Percentiles rank a stretch among this genome's conserved stretches.
These are phyloP conservation scores for Callithrix jacchus DNA, from an alignment of 2,113 vertebrate genomes.

Conservation along the genomic window DNA sequence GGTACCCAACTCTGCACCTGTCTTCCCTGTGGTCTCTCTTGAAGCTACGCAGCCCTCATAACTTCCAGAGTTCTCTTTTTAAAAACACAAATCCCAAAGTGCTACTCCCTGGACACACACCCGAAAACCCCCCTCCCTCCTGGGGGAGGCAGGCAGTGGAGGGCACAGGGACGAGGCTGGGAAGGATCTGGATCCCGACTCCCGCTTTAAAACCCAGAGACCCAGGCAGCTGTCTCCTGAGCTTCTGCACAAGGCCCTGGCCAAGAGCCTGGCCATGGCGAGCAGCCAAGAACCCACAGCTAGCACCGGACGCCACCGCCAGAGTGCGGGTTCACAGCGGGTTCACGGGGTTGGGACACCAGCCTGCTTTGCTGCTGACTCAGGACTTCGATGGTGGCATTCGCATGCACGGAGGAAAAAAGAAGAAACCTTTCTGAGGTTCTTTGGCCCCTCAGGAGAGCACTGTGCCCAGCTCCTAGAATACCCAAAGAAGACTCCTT, in stretches of 20 bases:
- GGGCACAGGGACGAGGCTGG: not conserved
- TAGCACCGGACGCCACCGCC: too few relatives aligned
- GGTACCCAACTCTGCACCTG: accelerated
- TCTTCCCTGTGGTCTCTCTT: not conserved
- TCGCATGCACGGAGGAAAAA: not conserved
- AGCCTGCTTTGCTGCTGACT: not conserved
- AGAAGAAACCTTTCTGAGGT: not conserved
- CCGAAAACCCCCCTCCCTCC: not conserved
- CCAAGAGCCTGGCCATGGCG: not conserved
- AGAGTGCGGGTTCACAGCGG: not conserved
- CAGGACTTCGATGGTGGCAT: too few relatives aligned
- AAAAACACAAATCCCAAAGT: not conserved
- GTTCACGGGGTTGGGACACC: not conserved
- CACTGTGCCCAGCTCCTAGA: not conserved
- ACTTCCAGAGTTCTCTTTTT: not conserved
- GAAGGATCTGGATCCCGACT: too few relatives aligned
- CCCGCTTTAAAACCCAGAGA: too few relatives aligned
- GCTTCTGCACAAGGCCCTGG: not conserved
- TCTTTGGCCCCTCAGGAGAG: not conserved
- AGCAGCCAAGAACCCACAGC: not conserved
- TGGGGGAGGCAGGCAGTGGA: accelerated
- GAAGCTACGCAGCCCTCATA: not conserved
- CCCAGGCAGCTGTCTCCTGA: not conserved
- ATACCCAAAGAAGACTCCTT: not conserved
- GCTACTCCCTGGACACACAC: not conserved